Conservation (phyloP, 2,113 vertebrate species). For the Petrocephalus zakoni region DNA sequence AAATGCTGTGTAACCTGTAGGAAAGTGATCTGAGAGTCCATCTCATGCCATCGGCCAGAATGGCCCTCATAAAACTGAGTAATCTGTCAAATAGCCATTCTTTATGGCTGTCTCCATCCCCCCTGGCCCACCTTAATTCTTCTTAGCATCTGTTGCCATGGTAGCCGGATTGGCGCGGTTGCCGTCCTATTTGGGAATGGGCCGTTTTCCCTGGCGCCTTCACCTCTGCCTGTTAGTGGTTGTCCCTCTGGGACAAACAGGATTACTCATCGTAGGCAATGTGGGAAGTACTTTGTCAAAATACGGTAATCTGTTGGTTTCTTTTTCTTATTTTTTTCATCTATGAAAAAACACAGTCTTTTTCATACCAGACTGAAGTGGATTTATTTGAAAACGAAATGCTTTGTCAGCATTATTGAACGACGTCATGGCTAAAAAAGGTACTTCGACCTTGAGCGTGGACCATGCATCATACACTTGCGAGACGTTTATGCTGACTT, state of each 20-base stretch:
- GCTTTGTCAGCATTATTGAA: slow-evolving; percentile 55
- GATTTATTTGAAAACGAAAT: slow-evolving; percentile 39
- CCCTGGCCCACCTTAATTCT: neutral
- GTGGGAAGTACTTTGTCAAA: slow-evolving; percentile 26
- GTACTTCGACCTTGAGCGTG: neutral
- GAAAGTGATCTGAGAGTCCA: neutral
- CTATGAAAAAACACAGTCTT: slow-evolving; percentile 44
- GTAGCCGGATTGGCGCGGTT: neutral
- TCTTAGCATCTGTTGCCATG: neutral
- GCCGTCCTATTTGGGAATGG: neutral
- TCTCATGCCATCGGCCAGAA: neutral
- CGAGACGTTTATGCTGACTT: slow-evolving; percentile 27
- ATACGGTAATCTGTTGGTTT: slow-evolving; percentile 31
- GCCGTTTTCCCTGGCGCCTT: neutral
- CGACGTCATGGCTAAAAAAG: slow-evolving; percentile 21
- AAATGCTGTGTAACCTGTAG: neutral
- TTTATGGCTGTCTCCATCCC: neutral
- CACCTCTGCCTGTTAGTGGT: neutral
- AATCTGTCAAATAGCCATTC: neutral
- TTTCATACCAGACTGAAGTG: slow-evolving; percentile 57
- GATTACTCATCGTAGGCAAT: neutral
- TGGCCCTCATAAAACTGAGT: neutral
- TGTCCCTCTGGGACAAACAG: neutral
- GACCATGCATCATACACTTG: slow-evolving; percentile 38
- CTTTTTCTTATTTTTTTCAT: slow-evolving; percentile 32